Evolutionary conservation across 2,797 vertebrate genomes (phyloP).

Genomic region (Paratrypauchen microcephalus): DNA sequence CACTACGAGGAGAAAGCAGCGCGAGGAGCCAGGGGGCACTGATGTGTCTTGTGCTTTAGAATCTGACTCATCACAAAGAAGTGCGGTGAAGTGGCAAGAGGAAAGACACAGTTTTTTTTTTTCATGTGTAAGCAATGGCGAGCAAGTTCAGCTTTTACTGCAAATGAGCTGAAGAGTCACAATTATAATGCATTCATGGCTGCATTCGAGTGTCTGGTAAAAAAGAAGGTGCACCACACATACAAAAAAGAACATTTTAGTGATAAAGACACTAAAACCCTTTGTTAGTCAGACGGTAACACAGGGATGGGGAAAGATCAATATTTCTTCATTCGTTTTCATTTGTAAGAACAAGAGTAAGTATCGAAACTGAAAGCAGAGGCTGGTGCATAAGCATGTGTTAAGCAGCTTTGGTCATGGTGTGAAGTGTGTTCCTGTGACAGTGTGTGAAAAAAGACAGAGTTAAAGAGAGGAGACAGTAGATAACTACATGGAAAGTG

Average conservation of each 20-base stretch:
- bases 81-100: slow-evolving; percentile 3
- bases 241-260: background rate
- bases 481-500: slow-evolving; percentile 56
- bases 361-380: background rate
- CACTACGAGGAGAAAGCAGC: background rate
- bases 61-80: slow-evolving; percentile 25
- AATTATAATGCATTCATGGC: background rate
- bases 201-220: background rate
- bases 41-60: slow-evolving; percentile 14
- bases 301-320: background rate
- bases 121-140: slow-evolving; percentile 8
- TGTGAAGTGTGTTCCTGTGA: slow-evolving; percentile 22
- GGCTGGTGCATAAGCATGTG: background rate
- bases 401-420: slow-evolving; percentile 11
- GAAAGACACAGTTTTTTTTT: slow-evolving; percentile 2
- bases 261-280: background rate
- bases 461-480: slow-evolving; percentile 44
- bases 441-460: slow-evolving; percentile 28
- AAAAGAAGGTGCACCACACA: background rate
- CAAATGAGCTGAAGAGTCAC: background rate
- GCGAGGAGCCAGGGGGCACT: slow-evolving; percentile 12
- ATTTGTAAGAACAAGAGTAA: background rate
- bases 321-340: background rate
- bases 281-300: background rate
- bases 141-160: background rate